phyloP scores from a whole-genome alignment of 2,113 vertebrate genomes.

The Rattus rattus region DNA sequence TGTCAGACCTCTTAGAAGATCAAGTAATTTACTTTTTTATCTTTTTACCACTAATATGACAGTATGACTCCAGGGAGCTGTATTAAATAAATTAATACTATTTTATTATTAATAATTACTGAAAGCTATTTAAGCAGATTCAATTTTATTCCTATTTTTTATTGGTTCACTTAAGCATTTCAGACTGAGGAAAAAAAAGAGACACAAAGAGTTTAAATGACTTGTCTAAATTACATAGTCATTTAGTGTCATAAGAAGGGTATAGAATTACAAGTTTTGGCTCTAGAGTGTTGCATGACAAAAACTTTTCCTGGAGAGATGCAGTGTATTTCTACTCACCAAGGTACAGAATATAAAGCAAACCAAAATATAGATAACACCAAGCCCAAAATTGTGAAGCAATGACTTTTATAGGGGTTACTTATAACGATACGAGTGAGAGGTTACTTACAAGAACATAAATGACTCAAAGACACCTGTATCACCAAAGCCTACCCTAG shows the following conservation, averaged over 20 bases:
- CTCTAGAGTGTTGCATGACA: background rate
- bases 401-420: background rate
- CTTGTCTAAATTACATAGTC: background rate
- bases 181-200: background rate
- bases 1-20: background rate
- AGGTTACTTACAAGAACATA: background rate
- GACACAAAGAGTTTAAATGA: background rate
- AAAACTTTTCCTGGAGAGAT: background rate
- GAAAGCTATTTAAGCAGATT: background rate
- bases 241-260: background rate
- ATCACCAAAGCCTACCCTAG: no score
- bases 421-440: background rate
- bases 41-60: background rate
- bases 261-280: background rate
- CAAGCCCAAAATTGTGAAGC: background rate
- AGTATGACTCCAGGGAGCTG: background rate
- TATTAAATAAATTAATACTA: background rate
- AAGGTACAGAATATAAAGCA: background rate
- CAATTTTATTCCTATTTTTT: background rate
- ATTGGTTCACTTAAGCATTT: background rate
- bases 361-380: background rate
- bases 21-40: slow-evolving; percentile 10
- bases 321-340: background rate
- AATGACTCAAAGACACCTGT: background rate
- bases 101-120: background rate